These are phyloP conservation scores for Trididemnum nubilum DNA, from an alignment of 23 tunicate genomes.

Conservation along the genomic window DNA sequence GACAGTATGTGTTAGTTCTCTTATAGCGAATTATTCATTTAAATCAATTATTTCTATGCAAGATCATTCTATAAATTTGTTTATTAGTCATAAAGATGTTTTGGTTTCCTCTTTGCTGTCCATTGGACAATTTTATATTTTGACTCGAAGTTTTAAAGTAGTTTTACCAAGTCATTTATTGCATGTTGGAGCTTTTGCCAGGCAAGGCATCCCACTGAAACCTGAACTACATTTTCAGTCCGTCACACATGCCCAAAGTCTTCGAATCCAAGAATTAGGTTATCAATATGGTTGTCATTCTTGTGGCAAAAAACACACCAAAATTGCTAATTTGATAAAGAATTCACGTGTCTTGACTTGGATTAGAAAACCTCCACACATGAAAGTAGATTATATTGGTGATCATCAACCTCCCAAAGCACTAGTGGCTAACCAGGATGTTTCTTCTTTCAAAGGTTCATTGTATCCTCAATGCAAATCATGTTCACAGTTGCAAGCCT, in stretches of 20 bases:
- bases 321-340: neutral
- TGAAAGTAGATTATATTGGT: slow-evolving; percentile 59
- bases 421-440: slow-evolving; percentile 9
- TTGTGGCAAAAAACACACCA: slow-evolving; percentile 49
- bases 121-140: slow-evolving; percentile 35
- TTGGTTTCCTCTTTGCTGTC: slow-evolving; percentile 14
- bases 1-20: slow-evolving; percentile 21
- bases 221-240: neutral
- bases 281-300: slow-evolving; percentile 74
- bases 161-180: slow-evolving; percentile 74
- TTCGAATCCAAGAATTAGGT: slow-evolving; percentile 49
- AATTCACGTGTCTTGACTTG: neutral
- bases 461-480: slow-evolving; percentile 75
- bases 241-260: neutral
- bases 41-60: slow-evolving; percentile 14
- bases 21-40: slow-evolving; percentile 23
- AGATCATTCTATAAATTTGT: neutral
- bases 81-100: slow-evolving; percentile 9
- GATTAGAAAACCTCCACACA: slow-evolving; percentile 10
- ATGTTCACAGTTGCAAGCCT: slow-evolving; percentile 74
- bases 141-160: slow-evolving; percentile 42
- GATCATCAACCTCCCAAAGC: slow-evolving; percentile 89
- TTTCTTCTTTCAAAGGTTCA: slow-evolving; percentile 3
- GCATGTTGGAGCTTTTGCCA: slow-evolving; percentile 77
- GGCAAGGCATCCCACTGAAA: slow-evolving; percentile 32